Conservation (phyloP, 2,888 invertebrate genomes). For the Nesidiocoris tenuis region DNA sequence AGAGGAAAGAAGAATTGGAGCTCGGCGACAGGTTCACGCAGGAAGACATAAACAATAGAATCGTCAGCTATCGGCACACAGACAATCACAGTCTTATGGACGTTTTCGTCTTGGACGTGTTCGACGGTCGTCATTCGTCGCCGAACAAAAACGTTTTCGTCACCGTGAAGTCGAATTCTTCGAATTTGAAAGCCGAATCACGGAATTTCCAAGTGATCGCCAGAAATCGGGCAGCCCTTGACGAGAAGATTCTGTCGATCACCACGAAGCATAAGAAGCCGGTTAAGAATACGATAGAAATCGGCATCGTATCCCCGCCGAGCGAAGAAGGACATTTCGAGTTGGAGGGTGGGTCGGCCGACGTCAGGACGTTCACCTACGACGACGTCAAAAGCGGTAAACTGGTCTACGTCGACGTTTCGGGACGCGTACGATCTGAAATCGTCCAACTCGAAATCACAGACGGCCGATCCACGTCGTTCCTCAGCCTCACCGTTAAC, state of each 20-base stretch:
- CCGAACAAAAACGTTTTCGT: constrained; percentile 45
- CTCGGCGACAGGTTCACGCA: constrained; percentile 41
- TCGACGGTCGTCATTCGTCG: constrained; percentile 20
- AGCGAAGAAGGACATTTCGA: constrained; percentile 41
- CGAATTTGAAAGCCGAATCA: constrained; percentile 35
- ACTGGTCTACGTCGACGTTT: constrained; percentile 36
- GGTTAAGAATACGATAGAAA: constrained; percentile 5
- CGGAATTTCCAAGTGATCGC: constrained; percentile 18
- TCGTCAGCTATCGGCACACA: constrained; percentile 26
- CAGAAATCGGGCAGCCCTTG: constrained; percentile 3
- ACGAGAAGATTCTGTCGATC: constrained; percentile 24
- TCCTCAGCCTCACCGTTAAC: constrained; percentile 38
- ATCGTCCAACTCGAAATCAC: constrained; percentile 45
- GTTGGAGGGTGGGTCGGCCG: background rate
- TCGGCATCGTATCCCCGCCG: constrained; percentile 34
- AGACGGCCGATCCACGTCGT: constrained; percentile 34
- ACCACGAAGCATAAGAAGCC: constrained; percentile 4
- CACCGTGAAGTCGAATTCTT: constrained; percentile 29
- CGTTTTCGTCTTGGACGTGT: constrained; percentile 43
- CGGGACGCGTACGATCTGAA: constrained; percentile 28
- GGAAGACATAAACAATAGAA: constrained; percentile 7
- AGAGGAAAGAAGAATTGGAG: constrained; percentile 20
- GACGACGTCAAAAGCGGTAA: constrained; percentile 26
- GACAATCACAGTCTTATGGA: constrained; percentile 44
- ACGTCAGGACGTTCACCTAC: constrained; percentile 22